Evolutionary conservation across 2,797 vertebrate species (phyloP), one percentile per base, ranked within the genome.

Genomic region (Manis crassicaudata): DNA sequence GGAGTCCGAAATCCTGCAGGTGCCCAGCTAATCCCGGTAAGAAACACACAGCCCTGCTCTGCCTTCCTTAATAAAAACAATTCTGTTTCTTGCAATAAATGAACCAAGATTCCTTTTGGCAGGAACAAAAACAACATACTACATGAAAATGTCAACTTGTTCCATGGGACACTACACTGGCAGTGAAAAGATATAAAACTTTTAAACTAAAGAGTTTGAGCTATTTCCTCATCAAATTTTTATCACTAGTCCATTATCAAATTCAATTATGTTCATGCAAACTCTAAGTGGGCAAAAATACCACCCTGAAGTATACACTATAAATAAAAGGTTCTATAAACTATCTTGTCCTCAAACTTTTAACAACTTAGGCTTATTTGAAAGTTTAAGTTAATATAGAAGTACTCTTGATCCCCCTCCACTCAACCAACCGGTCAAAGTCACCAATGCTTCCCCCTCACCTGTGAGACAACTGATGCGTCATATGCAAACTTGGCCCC

Each of bases 211-310:
- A 63, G 96, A 97, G 65, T 83, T 81, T 85, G 65, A 65, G 95
- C 95, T 96, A 37, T 79, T 98, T 97, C 96, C 93, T 96, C 67
- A 25, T 43, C 43, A 56, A 94, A 96, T 83, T 96, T 97, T 97
- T 96, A 13, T 89, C 67, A 18, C 17, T 86, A 79, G 85, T 35
- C 46, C 67, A 87, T 54, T 21, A 81, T 80, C 93, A 96, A 97
- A 96, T 56, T 79, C 97, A 92, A 79, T 88, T 90, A 50, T 72
- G 77, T 56, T 70, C 68, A 95, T 27, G 32, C 35, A 97, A 96
- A 94, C 40, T 83, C 50, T 76, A 94, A 83, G 67, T 77, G 46
- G 80, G 77, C 80, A 95, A 90, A 92, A 96, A 81, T 77, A 72
- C 13, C 29, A 81, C 17, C 40, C 54, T 67, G 18, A 92, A 92